These are phyloP conservation scores for Nettapus auritus DNA, from an alignment of 2,113 vertebrate genomes.

Conservation along the genomic window DNA sequence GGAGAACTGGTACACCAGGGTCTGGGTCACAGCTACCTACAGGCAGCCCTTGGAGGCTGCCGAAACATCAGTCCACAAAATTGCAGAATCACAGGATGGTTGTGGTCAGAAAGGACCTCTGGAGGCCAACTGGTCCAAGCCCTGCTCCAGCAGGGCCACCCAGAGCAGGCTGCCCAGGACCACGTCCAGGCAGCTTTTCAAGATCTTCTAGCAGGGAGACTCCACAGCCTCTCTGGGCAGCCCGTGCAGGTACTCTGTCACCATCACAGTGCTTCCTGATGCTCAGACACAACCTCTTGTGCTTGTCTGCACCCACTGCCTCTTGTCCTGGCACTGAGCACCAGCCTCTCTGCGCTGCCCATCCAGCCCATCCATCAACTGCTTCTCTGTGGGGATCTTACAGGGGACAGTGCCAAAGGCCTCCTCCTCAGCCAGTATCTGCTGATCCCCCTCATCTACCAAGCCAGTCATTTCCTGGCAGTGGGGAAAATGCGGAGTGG, in stretches of 20 bases:
- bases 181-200: too few relatives aligned
- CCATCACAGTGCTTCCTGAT: background rate
- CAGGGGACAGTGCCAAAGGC: too few relatives aligned
- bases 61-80: background rate
- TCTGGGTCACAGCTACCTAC: background rate
- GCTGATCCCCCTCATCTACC: too few relatives aligned
- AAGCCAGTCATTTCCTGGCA: too few relatives aligned
- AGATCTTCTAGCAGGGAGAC: too few relatives aligned
- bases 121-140: background rate
- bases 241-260: background rate
- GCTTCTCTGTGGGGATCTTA: too few relatives aligned
- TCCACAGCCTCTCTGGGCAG: too few relatives aligned
- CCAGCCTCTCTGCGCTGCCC: background rate
- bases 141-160: background rate
- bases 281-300: background rate
- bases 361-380: too few relatives aligned
- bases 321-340: background rate
- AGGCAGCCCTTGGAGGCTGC: background rate
- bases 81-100: background rate
- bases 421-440: too few relatives aligned
- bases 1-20: rapidly evolving
- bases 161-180: too few relatives aligned
- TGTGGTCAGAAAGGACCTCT: background rate
- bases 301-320: background rate
- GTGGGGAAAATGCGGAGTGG: rapidly evolving